These are phyloP conservation scores for Cynopterus brachyotis DNA, from an alignment of 2,113 vertebrate species.

Conservation along the genomic window DNA sequence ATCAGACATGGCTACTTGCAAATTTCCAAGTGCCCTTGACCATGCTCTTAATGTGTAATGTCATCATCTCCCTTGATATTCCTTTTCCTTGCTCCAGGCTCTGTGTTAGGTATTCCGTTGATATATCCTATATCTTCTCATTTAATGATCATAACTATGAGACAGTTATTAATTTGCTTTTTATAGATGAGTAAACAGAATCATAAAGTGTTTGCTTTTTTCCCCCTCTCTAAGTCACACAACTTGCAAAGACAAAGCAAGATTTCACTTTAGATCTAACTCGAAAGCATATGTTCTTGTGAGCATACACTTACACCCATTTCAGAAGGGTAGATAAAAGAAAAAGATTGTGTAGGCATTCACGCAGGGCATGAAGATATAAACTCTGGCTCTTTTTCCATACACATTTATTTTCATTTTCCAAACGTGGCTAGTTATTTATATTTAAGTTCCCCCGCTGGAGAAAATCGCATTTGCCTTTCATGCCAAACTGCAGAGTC, in stretches of 20 bases:
- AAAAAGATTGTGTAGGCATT: slow-evolving; percentile 3
- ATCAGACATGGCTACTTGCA: background rate
- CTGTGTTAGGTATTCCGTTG: background rate
- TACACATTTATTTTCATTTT: slow-evolving; percentile 60
- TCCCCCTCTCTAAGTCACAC: background rate
- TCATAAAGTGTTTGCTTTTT: background rate
- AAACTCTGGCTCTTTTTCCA: slow-evolving; percentile 6
- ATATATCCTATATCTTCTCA: background rate
- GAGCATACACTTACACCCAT: background rate
- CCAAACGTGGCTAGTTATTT: slow-evolving; percentile 64
- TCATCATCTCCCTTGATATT: background rate
- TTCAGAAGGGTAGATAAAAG: slow-evolving; percentile 17
- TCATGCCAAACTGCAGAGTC: slow-evolving; percentile 52
- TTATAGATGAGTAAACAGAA: background rate
- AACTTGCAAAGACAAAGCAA: background rate
- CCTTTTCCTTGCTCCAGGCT: background rate
- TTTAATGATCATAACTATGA: background rate
- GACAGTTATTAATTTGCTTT: background rate
- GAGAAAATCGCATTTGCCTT: slow-evolving; percentile 43
- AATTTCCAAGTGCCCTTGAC: background rate
- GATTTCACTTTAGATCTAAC: slow-evolving; percentile 1
- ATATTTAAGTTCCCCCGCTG: slow-evolving; percentile 56
- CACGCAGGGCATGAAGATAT: background rate
- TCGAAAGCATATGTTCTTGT: background rate
- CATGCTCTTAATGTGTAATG: background rate